Evolutionary conservation across 2,797 vertebrate species (phyloP), one percentile per base, ranked within the genome.

Genomic region (Poecile montanus): DNA sequence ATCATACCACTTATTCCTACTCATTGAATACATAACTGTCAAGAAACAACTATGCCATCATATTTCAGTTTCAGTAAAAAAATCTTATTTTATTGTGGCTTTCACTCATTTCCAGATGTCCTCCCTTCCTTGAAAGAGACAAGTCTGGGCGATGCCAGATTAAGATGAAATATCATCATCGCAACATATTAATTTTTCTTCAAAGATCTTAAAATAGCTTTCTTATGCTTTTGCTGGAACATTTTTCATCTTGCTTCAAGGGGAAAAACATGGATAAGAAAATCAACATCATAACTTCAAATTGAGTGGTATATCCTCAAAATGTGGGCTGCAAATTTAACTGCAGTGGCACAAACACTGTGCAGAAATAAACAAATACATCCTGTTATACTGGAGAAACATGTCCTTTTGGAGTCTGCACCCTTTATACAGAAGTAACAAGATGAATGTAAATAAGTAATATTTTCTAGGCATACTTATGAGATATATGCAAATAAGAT

Each of bases 401-500:
- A 81, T 75, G 89, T 91, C 91, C 96, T 97, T 95, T 96, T 92
- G 94, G 94, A 96, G 96, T 90, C 94, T 93, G 92, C 73, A 81
- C 91, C 95, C 94, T 97, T 97, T 96, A 96, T 94, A 96, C 86
- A 83, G 71, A 94, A 97, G 94, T 95, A 97, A 96, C 36, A 93
- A 89, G 93, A 96, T 90, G 79, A 96, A 95, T 96, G 92, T 96
- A 97, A 97, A 97, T 96, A 84, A 96, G 91, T 93, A 95, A 94
- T 95, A 95, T 97, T 97, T 97, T 96, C 95, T 96, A 95, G 90
- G 92, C 95, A 97, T 95, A 93, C 82, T 97, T 97, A 96, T 97
- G 95, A 98, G 93, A 91, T 97, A 97, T 86, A 98, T 97, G 96
- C 97, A 98, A 98, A 97, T 96, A 97, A 96, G 93, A 29, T 20